Evolutionary conservation across 2,888 invertebrate species (phyloP), one percentile per base, ranked within the genome.

Genomic region (Ferdinandea cuprea): DNA sequence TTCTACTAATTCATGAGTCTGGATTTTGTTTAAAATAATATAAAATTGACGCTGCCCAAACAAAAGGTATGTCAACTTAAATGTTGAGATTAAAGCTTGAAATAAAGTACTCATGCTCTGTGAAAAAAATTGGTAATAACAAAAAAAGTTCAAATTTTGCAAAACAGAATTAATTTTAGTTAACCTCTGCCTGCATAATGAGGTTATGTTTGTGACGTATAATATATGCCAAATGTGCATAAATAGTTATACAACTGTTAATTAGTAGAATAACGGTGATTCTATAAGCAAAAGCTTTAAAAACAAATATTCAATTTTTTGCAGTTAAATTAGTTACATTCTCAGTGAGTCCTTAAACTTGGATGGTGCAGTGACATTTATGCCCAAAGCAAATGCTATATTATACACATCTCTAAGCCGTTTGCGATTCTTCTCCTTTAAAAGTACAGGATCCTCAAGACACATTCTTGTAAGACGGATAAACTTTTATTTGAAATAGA

Each of bases 301-400:
- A n/a, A n/a, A n/a, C n/a, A n/a, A n/a, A n/a, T n/a, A n/a, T n/a
- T n/a, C n/a, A n/a, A n/a, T n/a, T n/a, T n/a, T n/a, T n/a, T n/a
- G n/a, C n/a, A n/a, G n/a, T n/a, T n/a, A n/a, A n/a, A n/a, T n/a
- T 15, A 58, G 65, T 71, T 65, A 81, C 80, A 73, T 46, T 19
- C 65, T 37, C 4, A 73, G 15, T 2, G 46, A 46, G n/a, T 65
- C 56, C 63, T 73, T 73, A 3, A 73, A 48, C 28, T 9, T 52
- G 2, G 80, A 71, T 2, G 80, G 80, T 9, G 69, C 17, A 0
- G 76, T 76, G 2, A 81, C 30, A 32, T 81, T 81, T 1, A 71
- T 37, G 6, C 80, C 80, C 7, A 81, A 21, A 1, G n/a, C 17
- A 40, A 59, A 81, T 9, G 44, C 30, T 28, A 52, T 9, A 6